Base-by-base conservation (phyloP, 2,888 invertebrate genomes). In the Myopa tessellatipennis region DNA sequence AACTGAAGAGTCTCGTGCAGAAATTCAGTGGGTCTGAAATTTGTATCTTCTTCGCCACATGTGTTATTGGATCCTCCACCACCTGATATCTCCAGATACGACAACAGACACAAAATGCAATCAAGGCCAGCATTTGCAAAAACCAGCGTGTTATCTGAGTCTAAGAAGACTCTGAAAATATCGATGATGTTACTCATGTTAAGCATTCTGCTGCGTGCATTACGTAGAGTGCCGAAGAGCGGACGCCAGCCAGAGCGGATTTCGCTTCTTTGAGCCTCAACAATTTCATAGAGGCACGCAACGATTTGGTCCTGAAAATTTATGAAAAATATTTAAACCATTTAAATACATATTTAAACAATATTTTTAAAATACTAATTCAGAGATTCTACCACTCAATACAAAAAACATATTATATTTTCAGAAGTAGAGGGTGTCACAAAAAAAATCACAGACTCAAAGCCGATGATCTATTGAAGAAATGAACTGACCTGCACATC, bases 221-320 rank as follows among this genome's bases (percentile, higher is more conserved):
- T 96, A 34, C 97, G 92, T 65, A 99, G 90, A 0, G 98, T 97
- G 14, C 97, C 97, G 87, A 99, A 99, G 2, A 99, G 90, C 0
- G 98, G 97, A 75, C 98, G 91, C 98, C 98, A 99, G 0, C 98
- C 98, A 0, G 97, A 98, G 82, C 96, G 93, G 63, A 98, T 97
- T 90, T 98, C 97, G 79, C 95, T 94, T 83, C 96, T 92, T 88
- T 96, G 97, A 0, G 96, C 96, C 89, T 98, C 98, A 0, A 99
- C 98, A 84, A 98, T 96, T 89, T 98, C 98, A 88, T 98, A 98
- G 70, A 98, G 93, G 83, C 97, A 97, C 76, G 96, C 96, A 67
- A 98, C 96, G 83, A 99, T 97, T 90, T 94, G 94, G 87, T 94
- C 94, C 95, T 96, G 90, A 40, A 90, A 90, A 55, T 14, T 55